phyloP scores from a whole-genome alignment of 2,797 vertebrate species.

The Ctenopoma kingsleyae region DNA sequence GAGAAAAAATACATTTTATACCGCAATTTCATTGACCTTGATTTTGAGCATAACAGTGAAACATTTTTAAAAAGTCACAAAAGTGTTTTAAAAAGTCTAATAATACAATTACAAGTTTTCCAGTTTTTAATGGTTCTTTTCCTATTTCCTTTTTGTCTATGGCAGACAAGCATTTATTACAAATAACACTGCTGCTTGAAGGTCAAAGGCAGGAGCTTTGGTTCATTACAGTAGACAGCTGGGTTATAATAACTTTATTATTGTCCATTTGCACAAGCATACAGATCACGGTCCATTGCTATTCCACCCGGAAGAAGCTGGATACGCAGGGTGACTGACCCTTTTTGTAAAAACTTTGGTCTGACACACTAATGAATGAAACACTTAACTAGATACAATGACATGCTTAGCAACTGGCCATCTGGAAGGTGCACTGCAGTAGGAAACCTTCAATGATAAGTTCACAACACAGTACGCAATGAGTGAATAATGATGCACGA shows the following conservation, averaged over 20 bases:
- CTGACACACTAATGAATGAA: constrained; percentile 73
- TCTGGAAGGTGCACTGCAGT: constrained; percentile 54
- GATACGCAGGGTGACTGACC: constrained; percentile 63
- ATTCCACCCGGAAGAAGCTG: constrained; percentile 65
- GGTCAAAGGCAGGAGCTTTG: constrained; percentile 4
- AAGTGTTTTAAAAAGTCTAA: no score
- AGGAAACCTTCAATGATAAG: constrained; percentile 52
- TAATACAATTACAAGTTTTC: no score
- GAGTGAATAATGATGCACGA: constrained; percentile 46
- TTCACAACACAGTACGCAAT: constrained; percentile 74
- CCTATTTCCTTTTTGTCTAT: no score
- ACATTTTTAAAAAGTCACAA: no score
- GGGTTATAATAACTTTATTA: constrained; percentile 87
- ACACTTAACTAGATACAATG: constrained; percentile 70
- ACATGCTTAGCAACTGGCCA: constrained; percentile 84
- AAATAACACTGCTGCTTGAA: neutral
- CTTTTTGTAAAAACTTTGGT: constrained; percentile 79
- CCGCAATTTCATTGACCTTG: no score
- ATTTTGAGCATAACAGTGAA: no score
- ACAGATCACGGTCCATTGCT: constrained; percentile 64
- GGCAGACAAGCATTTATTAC: neutral
- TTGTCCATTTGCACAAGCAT: constrained; percentile 86
- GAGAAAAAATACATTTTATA: no score
- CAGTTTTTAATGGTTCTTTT: no score
- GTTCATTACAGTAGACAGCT: constrained; percentile 11